Base-by-base conservation (phyloP, 2,797 vertebrate species). In the Trematomus bernacchii region DNA sequence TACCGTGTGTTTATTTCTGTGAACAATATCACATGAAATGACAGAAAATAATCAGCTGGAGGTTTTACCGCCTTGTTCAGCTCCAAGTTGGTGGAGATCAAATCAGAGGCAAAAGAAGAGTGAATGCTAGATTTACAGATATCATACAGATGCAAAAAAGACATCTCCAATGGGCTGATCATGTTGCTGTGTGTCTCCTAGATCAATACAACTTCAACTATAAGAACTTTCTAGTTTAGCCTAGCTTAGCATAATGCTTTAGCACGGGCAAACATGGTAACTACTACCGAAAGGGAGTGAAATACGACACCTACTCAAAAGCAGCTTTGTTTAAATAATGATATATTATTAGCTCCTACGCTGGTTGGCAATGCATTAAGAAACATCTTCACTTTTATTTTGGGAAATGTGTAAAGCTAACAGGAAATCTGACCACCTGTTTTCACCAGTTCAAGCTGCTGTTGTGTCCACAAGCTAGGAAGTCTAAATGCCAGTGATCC, bases 11-110 rank as follows among this genome's bases (percentile, higher is more conserved):
- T 9, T 30, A 27, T 42, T 19, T 42, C 27, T 7, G 15, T 42
- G 42, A 43, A 18, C 47, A 37, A 33, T 23, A 40, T 16, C 5
- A 6, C 7, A 46, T 64, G 23, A 37, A 14, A 33, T 5, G 11
- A 13, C 18, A 37, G 59, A 30, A 46, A 43, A 3, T 2, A 69
- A 21, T 33, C 60, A 23, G 2, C n/a, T 37, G 1, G 33, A 14
- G 0, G 27, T 68, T 6, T 30, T 55, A n/a, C 0, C 40, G 21
- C 15, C 15, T 61, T 3, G 15, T 61, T 33, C 6, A 21, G 43
- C 18, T 33, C 27, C 12, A 13, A 47, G 61, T 21, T 62, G 59
- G 4, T 62, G 59, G 4, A 64, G 62, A 64, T 46, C 62, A 64
- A 64, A 40, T 2, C 30, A 21, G 62, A 46, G 14, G 42, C 16